These are phyloP conservation scores for Intellagama lesueurii DNA, from an alignment of 2,797 vertebrate genomes.

Conservation along the genomic window DNA sequence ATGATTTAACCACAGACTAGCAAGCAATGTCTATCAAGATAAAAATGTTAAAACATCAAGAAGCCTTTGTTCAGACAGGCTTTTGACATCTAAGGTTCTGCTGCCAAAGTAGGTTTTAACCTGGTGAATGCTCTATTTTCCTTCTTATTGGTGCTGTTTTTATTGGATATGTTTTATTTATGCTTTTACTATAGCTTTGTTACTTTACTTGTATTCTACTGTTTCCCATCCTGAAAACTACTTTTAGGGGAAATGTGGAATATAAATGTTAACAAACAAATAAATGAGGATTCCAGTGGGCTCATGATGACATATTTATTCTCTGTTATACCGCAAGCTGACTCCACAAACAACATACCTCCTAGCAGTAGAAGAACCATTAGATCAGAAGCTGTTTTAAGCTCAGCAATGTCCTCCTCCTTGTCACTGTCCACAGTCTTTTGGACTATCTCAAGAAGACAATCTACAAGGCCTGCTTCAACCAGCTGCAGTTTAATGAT, in stretches of 20 bases:
- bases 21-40: background rate
- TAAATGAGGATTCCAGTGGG: background rate
- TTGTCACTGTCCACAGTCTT: slow-evolving; percentile 93
- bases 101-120: background rate
- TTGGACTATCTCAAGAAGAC: slow-evolving; percentile 93
- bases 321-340: slow-evolving; percentile 16
- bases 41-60: background rate
- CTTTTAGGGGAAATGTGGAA: background rate
- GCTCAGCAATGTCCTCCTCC: slow-evolving; percentile 93
- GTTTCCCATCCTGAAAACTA: background rate
- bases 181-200: background rate
- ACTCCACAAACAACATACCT: slow-evolving; percentile 77
- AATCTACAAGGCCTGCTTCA: slow-evolving; percentile 96
- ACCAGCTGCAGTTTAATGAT: slow-evolving; percentile 97
- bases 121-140: background rate
- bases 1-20: background rate
- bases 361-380: slow-evolving; percentile 96
- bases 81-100: background rate
- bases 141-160: background rate
- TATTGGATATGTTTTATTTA: background rate
- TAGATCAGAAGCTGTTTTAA: slow-evolving; percentile 96
- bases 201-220: background rate
- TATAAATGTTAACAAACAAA: background rate
- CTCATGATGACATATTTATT: background rate
- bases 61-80: background rate